A percentile compares a stretch with the other conserved stretches of the same genome.
Conservation (phyloP, 2,113 vertebrate genomes). For the Peromyscus polionotus region DNA sequence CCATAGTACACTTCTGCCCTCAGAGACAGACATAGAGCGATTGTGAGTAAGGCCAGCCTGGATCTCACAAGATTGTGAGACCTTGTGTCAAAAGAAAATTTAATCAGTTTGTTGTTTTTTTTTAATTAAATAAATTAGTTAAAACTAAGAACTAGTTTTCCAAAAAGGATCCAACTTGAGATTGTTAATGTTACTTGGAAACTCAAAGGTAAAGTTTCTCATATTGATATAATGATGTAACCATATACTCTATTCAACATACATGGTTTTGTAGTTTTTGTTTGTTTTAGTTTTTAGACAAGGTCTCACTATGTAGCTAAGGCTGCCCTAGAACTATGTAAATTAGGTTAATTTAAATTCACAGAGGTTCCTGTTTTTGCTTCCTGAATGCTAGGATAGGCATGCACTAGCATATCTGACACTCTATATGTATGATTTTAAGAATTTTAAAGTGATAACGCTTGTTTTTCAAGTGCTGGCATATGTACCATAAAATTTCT, state of each 20-base stretch:
- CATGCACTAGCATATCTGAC: not conserved
- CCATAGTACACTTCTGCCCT: not conserved
- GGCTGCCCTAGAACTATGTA: not conserved
- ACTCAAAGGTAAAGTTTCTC: not conserved
- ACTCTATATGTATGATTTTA: not conserved
- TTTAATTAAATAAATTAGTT: not conserved
- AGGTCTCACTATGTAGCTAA: not conserved
- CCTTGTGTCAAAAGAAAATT: not conserved
- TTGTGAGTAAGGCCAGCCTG: not conserved
- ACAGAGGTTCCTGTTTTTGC: not conserved
- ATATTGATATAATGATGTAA: not conserved
- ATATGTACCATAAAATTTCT: slow-evolving; percentile 32
- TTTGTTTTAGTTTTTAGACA: not conserved
- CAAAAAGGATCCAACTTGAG: not conserved
- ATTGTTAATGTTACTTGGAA: slow-evolving; percentile 38
- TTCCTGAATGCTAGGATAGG: not conserved
- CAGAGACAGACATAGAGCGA: not conserved
- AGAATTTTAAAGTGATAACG: slow-evolving; percentile 51
- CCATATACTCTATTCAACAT: not conserved
- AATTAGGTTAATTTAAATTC: not conserved
- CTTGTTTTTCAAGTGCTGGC: slow-evolving; percentile 54
- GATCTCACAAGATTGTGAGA: not conserved
- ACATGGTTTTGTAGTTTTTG: not conserved
- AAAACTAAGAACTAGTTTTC: not conserved
- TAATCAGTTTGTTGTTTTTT: not conserved